Conservation (phyloP, 1,140 invertebrate species). For the Trachymyrmex cornetzi region DNA sequence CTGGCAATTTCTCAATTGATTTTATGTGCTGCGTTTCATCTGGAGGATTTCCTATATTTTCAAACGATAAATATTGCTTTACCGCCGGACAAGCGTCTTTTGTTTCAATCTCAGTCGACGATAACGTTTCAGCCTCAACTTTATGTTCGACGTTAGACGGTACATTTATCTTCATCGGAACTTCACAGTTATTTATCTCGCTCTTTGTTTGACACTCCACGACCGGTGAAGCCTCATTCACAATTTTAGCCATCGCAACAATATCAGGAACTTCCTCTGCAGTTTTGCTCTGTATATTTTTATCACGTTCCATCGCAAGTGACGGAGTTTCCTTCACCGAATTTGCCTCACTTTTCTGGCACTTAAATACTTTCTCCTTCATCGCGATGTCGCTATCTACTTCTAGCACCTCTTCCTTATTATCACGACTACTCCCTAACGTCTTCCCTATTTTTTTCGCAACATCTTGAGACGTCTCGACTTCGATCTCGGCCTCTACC, state of each 20-base stretch:
- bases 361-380: constrained; percentile 14
- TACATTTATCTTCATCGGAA: constrained; percentile 41
- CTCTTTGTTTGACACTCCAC: constrained; percentile 42
- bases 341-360: constrained; percentile 7
- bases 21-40: background rate
- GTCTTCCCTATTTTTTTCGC: background rate
- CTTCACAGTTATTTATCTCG: constrained; percentile 51
- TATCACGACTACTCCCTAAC: constrained; percentile 24
- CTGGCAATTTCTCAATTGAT: constrained; percentile 12
- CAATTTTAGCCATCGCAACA: constrained; percentile 16
- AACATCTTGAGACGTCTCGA: constrained; percentile 22
- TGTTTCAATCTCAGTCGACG: constrained; percentile 35
- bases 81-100: background rate
- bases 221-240: constrained; percentile 19
- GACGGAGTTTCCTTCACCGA: background rate
- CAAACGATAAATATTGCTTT: constrained; percentile 25
- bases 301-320: background rate
- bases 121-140: constrained; percentile 6
- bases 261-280: background rate
- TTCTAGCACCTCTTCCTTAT: background rate
- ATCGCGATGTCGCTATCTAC: constrained; percentile 4
- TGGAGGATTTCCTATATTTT: background rate
- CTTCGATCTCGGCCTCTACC: constrained; percentile 42
- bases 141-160: background rate
- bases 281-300: background rate